Evolutionary conservation across 1,140 invertebrate species (phyloP).

Genomic region (Zaprionus taronus): DNA sequence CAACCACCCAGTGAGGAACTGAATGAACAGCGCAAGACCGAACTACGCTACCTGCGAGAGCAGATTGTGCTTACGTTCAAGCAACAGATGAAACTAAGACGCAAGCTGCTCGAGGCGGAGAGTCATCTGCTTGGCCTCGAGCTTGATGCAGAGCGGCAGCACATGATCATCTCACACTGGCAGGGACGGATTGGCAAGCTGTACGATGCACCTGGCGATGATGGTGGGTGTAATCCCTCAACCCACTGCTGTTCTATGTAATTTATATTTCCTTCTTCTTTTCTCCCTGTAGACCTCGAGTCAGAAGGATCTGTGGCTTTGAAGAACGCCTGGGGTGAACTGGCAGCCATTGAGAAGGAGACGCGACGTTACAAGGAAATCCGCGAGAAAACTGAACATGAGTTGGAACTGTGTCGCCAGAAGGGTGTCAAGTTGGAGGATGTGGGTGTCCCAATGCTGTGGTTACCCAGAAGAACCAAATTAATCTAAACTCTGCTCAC

Average conservation of each 20-base stretch:
- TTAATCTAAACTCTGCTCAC: not conserved
- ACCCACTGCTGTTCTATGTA: not conserved
- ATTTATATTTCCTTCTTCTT: not conserved
- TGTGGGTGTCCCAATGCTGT: conserved; percentile 85
- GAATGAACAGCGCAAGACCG: conserved; percentile 85
- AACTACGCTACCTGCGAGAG: conserved; percentile 91
- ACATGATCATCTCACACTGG: conserved; percentile 94
- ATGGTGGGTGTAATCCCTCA: conserved; percentile 57
- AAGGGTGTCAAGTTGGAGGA: conserved; percentile 92
- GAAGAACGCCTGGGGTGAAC: conserved; percentile 92
- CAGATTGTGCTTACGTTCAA: conserved; percentile 94
- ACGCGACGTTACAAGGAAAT: conserved; percentile 92
- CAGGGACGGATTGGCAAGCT: conserved; percentile 91
- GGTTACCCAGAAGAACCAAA: too few species aligned
- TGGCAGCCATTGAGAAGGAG: conserved; percentile 93
- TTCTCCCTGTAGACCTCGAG: conserved; percentile 70
- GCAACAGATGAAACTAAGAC: conserved; percentile 94
- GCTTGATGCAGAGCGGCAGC: conserved; percentile 93
- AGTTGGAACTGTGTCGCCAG: conserved; percentile 90
- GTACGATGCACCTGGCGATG: conserved; percentile 85
- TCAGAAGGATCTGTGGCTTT: conserved; percentile 90
- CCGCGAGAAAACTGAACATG: conserved; percentile 90
- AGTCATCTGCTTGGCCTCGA: conserved; percentile 92
- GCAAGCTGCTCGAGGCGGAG: conserved; percentile 94
- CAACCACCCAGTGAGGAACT: conserved; percentile 46